Evolutionary conservation across 2,888 invertebrate genomes (phyloP), one percentile per base, ranked within the genome.

Genomic region (Polymixis flavicincta): DNA sequence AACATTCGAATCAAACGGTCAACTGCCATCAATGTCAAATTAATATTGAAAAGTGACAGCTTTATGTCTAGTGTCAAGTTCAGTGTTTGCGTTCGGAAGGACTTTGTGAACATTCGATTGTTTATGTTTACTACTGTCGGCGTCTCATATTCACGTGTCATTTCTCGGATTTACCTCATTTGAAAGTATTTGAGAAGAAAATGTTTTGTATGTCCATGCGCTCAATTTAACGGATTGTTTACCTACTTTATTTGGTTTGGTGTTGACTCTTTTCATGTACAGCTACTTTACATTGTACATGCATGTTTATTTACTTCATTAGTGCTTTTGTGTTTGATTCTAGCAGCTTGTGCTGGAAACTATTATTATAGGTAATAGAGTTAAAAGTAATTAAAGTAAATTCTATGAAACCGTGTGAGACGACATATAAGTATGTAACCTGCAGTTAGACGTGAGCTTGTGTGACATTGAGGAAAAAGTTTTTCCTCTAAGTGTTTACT

Each of bases 1-100:
- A 90, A 89, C 84, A 90, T 93, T 92, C 91, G 91, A 93, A 93
- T 92, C 82, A 88, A 92, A 91, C 92, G 89, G 92, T 90, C 91
- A 89, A 89, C 84, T 88, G 84, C 87, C 86, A 45, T 45, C 82
- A 86, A 88, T 89, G 90, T 89, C 89, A 89, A 89, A 82, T 78
- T 76, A 82, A 76, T 85, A 88, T 89, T 85, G 80, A 87, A 88
- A 87, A 90, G 92, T 93, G 91, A 90, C 91, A 89, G 85, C 86
- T 88, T 86, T 83, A 89, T 90, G 89, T 82, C 72, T 84, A 90
- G 91, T 93, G 91, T 88, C 90, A 91, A 92, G 92, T 93, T 90
- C 89, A 91, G 92, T 93, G 92, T 87, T 89, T 89, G 89, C 87
- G 85, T 81, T 85, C 68, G 83, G 85, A 88, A 85, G 82, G 86